phyloP scores from a whole-genome alignment of 2,113 vertebrate genomes.

The Ciconia stormi region DNA sequence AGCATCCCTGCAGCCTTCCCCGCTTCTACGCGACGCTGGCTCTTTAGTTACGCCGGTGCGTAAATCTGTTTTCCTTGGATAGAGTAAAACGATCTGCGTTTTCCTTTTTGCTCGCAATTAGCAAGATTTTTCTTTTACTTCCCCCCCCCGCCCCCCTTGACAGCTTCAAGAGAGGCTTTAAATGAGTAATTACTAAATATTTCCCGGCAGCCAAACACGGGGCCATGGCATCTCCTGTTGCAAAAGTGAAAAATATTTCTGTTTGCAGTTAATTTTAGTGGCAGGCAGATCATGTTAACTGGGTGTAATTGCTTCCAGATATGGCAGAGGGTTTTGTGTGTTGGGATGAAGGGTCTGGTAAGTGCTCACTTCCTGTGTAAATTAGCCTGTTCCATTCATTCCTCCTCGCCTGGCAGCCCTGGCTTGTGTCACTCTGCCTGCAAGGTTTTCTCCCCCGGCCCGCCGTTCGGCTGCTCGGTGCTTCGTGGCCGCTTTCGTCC shows the following conservation, averaged over 20 bases:
- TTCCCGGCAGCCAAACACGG: conserved; percentile 79
- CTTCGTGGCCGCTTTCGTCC: conserved; percentile 3
- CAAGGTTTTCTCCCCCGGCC: background rate
- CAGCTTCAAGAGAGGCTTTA: conserved; percentile 76
- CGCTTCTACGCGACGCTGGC: background rate
- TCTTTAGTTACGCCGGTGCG: background rate
- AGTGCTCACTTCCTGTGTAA: conserved; percentile 94
- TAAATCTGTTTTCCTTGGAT: background rate
- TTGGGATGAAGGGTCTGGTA: conserved; percentile 87
- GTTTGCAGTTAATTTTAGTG: conserved; percentile 92
- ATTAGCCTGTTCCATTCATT: conserved; percentile 88
- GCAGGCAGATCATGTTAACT: conserved; percentile 94
- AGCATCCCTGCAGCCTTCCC: background rate
- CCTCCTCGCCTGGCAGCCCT: conserved; percentile 76
- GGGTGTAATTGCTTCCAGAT: conserved; percentile 96
- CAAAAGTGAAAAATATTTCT: conserved; percentile 87
- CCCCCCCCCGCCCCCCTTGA: conserved; percentile 21
- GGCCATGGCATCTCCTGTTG: conserved; percentile 77
- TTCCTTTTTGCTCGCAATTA: conserved; percentile 55
- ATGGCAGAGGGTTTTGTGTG: conserved; percentile 84
- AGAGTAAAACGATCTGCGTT: conserved; percentile 3
- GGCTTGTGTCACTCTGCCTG: conserved; percentile 82
- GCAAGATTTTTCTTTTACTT: conserved; percentile 56
- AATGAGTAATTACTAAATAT: conserved; percentile 87
- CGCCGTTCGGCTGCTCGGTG: background rate